Base-by-base conservation (phyloP, 2,888 invertebrate genomes). In the Eilema caniola region DNA sequence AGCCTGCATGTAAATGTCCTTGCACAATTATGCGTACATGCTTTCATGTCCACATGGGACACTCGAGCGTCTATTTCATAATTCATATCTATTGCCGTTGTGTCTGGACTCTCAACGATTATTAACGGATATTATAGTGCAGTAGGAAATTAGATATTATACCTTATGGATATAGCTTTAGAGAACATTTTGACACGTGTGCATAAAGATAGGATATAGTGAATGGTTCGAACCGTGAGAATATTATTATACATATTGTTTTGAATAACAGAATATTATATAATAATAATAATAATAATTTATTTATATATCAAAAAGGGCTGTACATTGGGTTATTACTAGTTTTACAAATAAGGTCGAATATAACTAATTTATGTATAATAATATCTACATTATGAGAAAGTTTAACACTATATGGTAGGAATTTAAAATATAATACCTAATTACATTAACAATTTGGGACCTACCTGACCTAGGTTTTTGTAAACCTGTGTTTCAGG, bases 1-100 rank as follows among this genome's bases (percentile, higher is more conserved):
- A 41, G 62, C 24, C 33, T 56, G 70, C 61, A 31, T 57, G 73
- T 72, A 76, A 74, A 78, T 80, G 69, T 67, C 63, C 72, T 73
- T 69, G 67, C 71, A 78, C 73, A 80, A 80, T 82, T 82, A 81
- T 82, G 81, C 81, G 82, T 77, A 75, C 81, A 79, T 79, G 81
- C 70, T 76, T 66, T 59, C 74, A 75, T 74, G 77, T 75, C 59
- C 72, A 62, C 73, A 67, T 70, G 75, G 82, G 75, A 80, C 71
- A 73, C 28, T 47, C 66, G 66, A 67, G 76, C 75, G 59, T 75
- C 77, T 67, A 78, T 71, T 82, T 79, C 82, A 81, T 81, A 79
- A 81, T 81, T 80, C 81, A 82, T 73, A 69, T 77, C 67, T 72
- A 81, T 73, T 73, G 73, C 71, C 57, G 31, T 69, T 72, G 68